Percentiles rank a stretch among this genome's conserved stretches.
Conservation (phyloP, 2,113 vertebrate genomes). For the Mugil cephalus region DNA sequence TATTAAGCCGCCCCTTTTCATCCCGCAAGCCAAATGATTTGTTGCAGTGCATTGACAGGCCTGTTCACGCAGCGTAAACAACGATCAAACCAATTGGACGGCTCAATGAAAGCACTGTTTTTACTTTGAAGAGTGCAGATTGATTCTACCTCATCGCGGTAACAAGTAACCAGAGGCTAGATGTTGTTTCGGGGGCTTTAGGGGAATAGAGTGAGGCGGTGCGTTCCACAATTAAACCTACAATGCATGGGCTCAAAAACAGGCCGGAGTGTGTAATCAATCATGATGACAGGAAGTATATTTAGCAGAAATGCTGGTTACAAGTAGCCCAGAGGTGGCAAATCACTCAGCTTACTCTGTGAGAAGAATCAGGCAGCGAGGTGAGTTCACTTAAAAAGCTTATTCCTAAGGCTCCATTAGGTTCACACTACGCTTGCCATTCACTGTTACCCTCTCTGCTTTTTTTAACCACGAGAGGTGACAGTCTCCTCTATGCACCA, state of each 20-base stretch:
- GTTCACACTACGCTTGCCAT: background rate
- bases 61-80: background rate
- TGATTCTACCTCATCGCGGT: slow-evolving; percentile 21
- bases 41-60: slow-evolving; percentile 12
- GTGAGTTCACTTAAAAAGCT: too few relatives aligned
- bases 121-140: slow-evolving; percentile 27
- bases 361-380: too few relatives aligned
- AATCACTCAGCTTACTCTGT: background rate
- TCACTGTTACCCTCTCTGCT: too few relatives aligned
- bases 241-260: slow-evolving; percentile 48
- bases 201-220: slow-evolving; percentile 32
- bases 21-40: slow-evolving; percentile 22
- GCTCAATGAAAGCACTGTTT: slow-evolving; percentile 6
- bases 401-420: background rate
- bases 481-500: too few relatives aligned
- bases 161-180: slow-evolving; percentile 26
- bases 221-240: slow-evolving; percentile 50
- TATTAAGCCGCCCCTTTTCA: slow-evolving; percentile 9
- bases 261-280: slow-evolving; percentile 52
- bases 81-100: slow-evolving; percentile 11
- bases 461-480: too few relatives aligned
- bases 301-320: slow-evolving; percentile 45
- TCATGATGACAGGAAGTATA: slow-evolving; percentile 68
- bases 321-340: slow-evolving; percentile 20
- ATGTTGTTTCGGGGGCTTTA: slow-evolving; percentile 29